Percentiles rank a stretch among this genome's conserved stretches.
Evolutionary conservation across 2,888 invertebrate species (phyloP).

Genomic region (Rhyacophila evoluta): DNA sequence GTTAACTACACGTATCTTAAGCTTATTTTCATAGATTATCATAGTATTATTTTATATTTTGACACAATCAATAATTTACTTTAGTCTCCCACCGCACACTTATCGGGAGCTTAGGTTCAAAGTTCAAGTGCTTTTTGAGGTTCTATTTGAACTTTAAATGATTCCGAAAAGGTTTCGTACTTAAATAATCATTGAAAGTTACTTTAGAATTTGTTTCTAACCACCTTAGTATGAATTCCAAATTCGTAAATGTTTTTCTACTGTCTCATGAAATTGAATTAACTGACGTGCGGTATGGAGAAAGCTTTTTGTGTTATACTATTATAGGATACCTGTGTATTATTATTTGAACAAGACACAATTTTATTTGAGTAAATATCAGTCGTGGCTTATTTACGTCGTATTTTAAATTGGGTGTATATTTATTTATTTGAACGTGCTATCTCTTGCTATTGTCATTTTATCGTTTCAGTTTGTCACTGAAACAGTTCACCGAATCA

Average conservation of each 20-base stretch:
- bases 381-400: too few relatives aligned
- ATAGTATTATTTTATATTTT: not conserved
- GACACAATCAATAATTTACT: conserved; percentile 6
- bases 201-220: not conserved
- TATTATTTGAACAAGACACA: too few relatives aligned
- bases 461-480: too few relatives aligned
- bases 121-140: conserved; percentile 18
- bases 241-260: not conserved
- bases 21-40: not conserved
- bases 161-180: not conserved
- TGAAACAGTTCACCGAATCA: too few relatives aligned
- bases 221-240: not conserved
- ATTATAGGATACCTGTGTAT: too few relatives aligned
- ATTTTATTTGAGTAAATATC: too few relatives aligned
- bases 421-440: too few relatives aligned
- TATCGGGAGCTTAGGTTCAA: not conserved
- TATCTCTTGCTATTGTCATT: too few relatives aligned
- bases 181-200: conserved; percentile 19
- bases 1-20: too few relatives aligned
- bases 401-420: too few relatives aligned
- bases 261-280: not conserved
- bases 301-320: not conserved
- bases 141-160: conserved; percentile 14
- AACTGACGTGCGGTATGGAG: not conserved
- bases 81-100: not conserved